Evolutionary conservation across 2,888 invertebrate species (phyloP).

Genomic region (Drosophila ochracea): DNA sequence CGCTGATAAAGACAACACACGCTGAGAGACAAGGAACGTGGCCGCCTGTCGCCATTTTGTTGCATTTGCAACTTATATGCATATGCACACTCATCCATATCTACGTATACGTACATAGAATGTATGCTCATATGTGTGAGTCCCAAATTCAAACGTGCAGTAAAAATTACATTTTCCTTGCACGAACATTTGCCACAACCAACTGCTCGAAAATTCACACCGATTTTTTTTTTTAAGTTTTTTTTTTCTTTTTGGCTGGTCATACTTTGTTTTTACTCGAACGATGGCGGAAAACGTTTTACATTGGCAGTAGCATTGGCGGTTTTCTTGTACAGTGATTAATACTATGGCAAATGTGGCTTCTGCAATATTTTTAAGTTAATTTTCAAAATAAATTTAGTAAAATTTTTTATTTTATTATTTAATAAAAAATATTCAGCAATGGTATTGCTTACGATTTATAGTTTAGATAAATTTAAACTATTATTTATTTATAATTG

Average conservation of each 20-base stretch:
- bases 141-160: slow-evolving; percentile 59
- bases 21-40: slow-evolving; percentile 62
- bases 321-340: slow-evolving; percentile 35
- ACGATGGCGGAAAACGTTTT: slow-evolving; percentile 47
- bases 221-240: slow-evolving; percentile 32
- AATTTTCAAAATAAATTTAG: neutral
- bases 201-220: slow-evolving; percentile 74
- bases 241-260: slow-evolving; percentile 22
- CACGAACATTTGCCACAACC: slow-evolving; percentile 74
- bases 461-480: neutral
- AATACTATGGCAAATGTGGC: neutral
- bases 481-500: neutral
- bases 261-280: slow-evolving; percentile 57
- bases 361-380: neutral
- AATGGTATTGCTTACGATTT: neutral
- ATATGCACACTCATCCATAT: slow-evolving; percentile 38
- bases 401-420: neutral
- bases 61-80: slow-evolving; percentile 77
- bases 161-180: slow-evolving; percentile 79
- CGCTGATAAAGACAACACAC: slow-evolving; percentile 78
- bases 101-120: neutral
- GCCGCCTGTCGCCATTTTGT: slow-evolving; percentile 75
- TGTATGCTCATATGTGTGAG: slow-evolving; percentile 12
- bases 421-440: neutral
- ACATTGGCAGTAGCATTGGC: slow-evolving; percentile 52